phyloP scores from a whole-genome alignment of 2,888 invertebrate species.

The Fabriciana adippe region DNA sequence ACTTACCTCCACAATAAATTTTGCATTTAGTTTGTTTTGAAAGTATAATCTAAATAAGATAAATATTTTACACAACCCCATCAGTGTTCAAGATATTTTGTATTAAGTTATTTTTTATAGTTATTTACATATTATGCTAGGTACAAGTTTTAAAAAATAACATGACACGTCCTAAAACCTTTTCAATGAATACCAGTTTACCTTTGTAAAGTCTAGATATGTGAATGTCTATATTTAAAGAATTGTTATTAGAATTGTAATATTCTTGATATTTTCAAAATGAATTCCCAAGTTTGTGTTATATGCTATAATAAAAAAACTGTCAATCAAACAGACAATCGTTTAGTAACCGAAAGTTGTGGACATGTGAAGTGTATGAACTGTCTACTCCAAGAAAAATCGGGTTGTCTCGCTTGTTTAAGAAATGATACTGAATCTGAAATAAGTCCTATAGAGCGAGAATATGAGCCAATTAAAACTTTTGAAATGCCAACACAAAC shows the following conservation, averaged over 20 bases:
- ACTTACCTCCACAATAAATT: neutral
- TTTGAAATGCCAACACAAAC: conserved; percentile 26
- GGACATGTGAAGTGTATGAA: conserved; percentile 89
- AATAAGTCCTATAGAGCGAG: conserved; percentile 30
- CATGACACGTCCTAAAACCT: neutral
- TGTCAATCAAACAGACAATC: conserved; percentile 80
- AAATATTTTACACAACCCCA: too few species aligned
- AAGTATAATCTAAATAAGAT: too few species aligned
- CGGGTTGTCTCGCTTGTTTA: conserved; percentile 83
- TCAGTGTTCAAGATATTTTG: too few species aligned
- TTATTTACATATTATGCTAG: too few species aligned
- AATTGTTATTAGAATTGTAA: neutral
- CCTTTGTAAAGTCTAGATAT: conserved; percentile 6
- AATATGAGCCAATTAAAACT: conserved; percentile 27
- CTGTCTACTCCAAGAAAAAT: conserved; percentile 86
- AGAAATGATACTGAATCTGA: conserved; percentile 44
- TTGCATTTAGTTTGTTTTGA: too few species aligned
- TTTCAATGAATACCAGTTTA: neutral
- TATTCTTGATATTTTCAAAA: conserved; percentile 47
- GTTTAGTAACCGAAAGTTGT: conserved; percentile 87
- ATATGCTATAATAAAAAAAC: conserved; percentile 82
- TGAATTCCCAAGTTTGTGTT: conserved; percentile 80
- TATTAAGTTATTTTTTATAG: too few species aligned
- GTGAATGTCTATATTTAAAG: conserved; percentile 6
- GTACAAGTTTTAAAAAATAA: neutral